Conservation (phyloP, 2,888 invertebrate genomes). For the Chaitophorus viminalis region DNA sequence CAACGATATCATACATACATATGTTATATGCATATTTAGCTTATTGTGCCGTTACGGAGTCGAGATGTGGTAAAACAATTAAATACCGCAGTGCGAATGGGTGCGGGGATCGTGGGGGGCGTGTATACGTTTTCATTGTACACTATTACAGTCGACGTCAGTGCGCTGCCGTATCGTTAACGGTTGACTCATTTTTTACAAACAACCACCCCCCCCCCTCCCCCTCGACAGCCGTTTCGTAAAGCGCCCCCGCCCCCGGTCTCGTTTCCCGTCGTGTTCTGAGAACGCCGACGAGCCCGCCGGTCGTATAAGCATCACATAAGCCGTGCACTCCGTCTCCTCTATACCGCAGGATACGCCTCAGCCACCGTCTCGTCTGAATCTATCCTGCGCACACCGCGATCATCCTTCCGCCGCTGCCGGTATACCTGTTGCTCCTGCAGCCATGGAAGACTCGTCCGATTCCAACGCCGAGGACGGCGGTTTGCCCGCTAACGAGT, state of each 20-base stretch:
- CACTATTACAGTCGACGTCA: not conserved
- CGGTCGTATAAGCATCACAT: not conserved
- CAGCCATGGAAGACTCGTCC: conserved; percentile 16
- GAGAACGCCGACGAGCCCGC: not conserved
- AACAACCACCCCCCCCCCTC: too few relatives aligned
- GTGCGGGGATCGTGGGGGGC: not conserved
- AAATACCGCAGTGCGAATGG: not conserved
- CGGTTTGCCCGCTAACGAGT: not conserved
- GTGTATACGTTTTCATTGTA: not conserved
- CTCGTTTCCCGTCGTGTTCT: not conserved
- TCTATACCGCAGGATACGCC: not conserved
- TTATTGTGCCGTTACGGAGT: too few relatives aligned
- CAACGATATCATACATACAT: too few relatives aligned
- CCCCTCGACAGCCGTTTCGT: not conserved
- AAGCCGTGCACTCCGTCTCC: not conserved
- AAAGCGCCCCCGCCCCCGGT: not conserved
- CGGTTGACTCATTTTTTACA: conserved; percentile 29
- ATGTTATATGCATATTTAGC: too few relatives aligned
- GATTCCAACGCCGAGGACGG: conserved; percentile 23
- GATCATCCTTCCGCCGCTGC: too few relatives aligned
- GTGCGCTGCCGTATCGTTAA: not conserved
- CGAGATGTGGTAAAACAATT: not conserved
- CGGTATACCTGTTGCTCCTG: too few relatives aligned
- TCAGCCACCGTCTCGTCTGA: not conserved
- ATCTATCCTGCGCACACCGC: not conserved